Percentiles rank a stretch among this genome's conserved stretches.
Evolutionary conservation across 2,888 invertebrate genomes (phyloP).

Genomic region (Drosophila ustulata): DNA sequence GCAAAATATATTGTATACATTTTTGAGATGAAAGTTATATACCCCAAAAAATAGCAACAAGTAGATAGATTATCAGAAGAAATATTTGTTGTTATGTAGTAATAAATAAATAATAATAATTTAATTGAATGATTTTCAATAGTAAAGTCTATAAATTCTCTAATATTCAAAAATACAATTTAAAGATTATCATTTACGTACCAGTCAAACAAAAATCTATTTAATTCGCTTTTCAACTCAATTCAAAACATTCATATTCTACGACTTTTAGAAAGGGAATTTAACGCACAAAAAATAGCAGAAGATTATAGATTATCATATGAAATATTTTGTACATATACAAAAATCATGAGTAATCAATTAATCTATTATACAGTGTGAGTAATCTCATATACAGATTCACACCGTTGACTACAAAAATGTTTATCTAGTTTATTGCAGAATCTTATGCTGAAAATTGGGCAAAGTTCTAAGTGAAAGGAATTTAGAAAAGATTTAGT

Average conservation of each 20-base stretch:
- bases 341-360: background rate
- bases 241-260: background rate
- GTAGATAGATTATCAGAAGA: too few species aligned
- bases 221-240: background rate
- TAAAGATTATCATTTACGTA: too few species aligned
- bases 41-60: too few species aligned
- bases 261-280: background rate
- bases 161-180: too few species aligned
- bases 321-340: background rate
- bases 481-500: background rate
- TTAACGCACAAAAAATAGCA: background rate
- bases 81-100: too few species aligned
- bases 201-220: background rate
- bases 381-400: background rate
- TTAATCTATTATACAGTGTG: background rate
- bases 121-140: too few species aligned
- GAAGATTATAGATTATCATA: background rate
- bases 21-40: too few species aligned
- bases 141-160: too few species aligned
- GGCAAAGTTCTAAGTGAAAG: background rate
- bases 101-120: too few species aligned
- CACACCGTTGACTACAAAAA: background rate
- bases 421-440: background rate
- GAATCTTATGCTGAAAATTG: background rate
- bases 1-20: too few species aligned